Conservation (phyloP, 2,888 invertebrate genomes). For the Herminia tarsipennalis region DNA sequence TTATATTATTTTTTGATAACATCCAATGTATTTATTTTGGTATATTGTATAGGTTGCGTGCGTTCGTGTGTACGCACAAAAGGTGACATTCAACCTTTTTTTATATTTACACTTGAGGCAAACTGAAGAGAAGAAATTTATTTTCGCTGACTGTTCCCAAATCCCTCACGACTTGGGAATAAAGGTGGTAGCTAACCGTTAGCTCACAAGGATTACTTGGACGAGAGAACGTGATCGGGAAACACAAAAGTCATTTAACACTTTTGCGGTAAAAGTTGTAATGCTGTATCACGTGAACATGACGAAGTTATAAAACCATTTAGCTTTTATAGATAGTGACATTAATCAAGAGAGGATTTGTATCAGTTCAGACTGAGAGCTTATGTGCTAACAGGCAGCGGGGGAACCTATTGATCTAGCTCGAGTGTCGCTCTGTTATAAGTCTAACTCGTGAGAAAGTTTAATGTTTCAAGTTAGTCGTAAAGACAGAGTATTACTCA, state of each 20-base stretch:
- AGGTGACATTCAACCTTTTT: no score
- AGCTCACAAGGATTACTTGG: slow-evolving; percentile 17
- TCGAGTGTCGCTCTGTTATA: slow-evolving; percentile 9
- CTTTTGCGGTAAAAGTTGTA: slow-evolving; percentile 2
- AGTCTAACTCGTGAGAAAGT: slow-evolving; percentile 5
- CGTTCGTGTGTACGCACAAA: no score
- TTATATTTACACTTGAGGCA: no score
- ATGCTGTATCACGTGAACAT: slow-evolving; percentile 2
- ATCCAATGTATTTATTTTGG: no score
- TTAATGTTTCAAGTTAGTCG: slow-evolving; percentile 14
- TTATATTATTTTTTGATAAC: no score
- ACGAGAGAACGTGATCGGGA: slow-evolving; percentile 17
- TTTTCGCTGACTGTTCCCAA: background rate
- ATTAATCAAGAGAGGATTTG: slow-evolving; percentile 16
- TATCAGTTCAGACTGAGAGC: slow-evolving; percentile 13
- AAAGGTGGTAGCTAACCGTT: slow-evolving; percentile 8
- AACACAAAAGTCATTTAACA: slow-evolving; percentile 8
- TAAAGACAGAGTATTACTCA: no score
- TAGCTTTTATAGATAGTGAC: slow-evolving; percentile 1
- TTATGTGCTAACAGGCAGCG: slow-evolving; percentile 17
- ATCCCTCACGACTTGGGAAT: slow-evolving; percentile 3
- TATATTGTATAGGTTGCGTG: background rate
- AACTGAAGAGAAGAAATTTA: background rate
- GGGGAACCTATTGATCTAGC: slow-evolving; percentile 31
- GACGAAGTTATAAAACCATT: slow-evolving; percentile 9